Conservation (phyloP, 2,113 vertebrate species). For the Trematocara variabile region DNA sequence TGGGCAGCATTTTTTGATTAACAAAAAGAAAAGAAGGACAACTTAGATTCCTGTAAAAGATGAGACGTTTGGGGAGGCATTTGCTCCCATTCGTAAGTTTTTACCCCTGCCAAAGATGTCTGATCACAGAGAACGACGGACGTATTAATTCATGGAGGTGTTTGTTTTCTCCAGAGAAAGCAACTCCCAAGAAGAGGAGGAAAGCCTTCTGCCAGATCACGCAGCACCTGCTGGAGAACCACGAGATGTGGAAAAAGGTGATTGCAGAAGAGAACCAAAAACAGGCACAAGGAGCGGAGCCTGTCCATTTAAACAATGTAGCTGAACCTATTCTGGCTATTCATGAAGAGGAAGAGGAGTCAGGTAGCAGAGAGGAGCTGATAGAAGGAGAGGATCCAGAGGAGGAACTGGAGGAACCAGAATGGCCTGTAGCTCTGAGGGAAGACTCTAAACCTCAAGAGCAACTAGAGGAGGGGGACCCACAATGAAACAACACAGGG, state of each 20-base stretch:
- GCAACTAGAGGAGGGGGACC: constrained; percentile 53
- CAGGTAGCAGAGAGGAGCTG: constrained; percentile 68
- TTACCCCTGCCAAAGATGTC: background rate
- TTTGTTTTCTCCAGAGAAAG: constrained; percentile 77
- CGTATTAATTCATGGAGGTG: background rate
- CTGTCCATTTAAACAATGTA: constrained; percentile 66
- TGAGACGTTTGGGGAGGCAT: background rate
- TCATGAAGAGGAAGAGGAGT: constrained; percentile 89
- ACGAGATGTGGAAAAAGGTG: constrained; percentile 98
- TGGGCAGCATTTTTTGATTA: background rate
- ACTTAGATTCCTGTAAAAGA: background rate
- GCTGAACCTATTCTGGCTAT: constrained; percentile 90
- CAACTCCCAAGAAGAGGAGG: constrained; percentile 80
- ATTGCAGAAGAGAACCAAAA: constrained; percentile 82
- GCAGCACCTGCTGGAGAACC: constrained; percentile 93
- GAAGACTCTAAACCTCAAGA: constrained; percentile 66
- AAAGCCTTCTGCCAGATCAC: constrained; percentile 94
- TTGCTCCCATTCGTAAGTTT: background rate
- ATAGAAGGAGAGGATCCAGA: constrained; percentile 71
- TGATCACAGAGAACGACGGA: background rate
- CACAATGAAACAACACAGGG: constrained; percentile 43
- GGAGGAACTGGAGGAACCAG: constrained; percentile 64
- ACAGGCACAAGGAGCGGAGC: constrained; percentile 67
- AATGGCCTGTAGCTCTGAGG: constrained; percentile 35
- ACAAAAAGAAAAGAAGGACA: background rate